Percentiles rank a stretch among this genome's conserved stretches.
These are phyloP conservation scores for Xenopus borealis DNA, from an alignment of 2,113 vertebrate species.

Conservation along the genomic window DNA sequence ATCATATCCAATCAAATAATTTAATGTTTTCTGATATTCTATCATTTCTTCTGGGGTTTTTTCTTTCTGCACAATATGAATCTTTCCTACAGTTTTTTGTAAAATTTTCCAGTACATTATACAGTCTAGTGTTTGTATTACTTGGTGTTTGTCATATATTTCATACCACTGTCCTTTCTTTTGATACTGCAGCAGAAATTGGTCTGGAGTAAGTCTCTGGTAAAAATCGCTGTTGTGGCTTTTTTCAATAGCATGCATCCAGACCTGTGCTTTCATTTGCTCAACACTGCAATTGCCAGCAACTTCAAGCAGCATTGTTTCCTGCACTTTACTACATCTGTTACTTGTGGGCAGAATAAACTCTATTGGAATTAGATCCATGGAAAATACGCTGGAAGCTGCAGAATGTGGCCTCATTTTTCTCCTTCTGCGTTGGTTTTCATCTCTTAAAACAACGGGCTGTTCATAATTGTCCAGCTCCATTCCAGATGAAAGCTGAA, in stretches of 20 bases:
- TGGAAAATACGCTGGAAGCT: slow-evolving; percentile 61
- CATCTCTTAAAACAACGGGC: slow-evolving; percentile 75
- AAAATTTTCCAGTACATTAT: slow-evolving; percentile 88
- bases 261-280: slow-evolving; percentile 91
- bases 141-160: slow-evolving; percentile 95
- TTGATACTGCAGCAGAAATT: slow-evolving; percentile 91
- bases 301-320: slow-evolving; percentile 76
- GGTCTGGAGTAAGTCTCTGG: slow-evolving; percentile 78
- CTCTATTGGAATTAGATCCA: slow-evolving; percentile 86
- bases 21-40: slow-evolving; percentile 86
- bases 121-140: slow-evolving; percentile 95
- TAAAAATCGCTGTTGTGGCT: slow-evolving; percentile 84
- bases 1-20: slow-evolving; percentile 89
- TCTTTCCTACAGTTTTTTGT: slow-evolving; percentile 83
- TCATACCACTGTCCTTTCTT: slow-evolving; percentile 95
- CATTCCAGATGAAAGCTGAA: slow-evolving; percentile 73
- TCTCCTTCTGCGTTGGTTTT: slow-evolving; percentile 76
- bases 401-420: slow-evolving; percentile 82
- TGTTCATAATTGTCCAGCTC: slow-evolving; percentile 75
- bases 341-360: slow-evolving; percentile 83
- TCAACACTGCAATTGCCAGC: slow-evolving; percentile 89
- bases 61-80: slow-evolving; percentile 78
- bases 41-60: slow-evolving; percentile 72
- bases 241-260: slow-evolving; percentile 83
- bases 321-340: slow-evolving; percentile 65